Conservation (phyloP, 2,888 invertebrate genomes). For the Andrena marginata region DNA sequence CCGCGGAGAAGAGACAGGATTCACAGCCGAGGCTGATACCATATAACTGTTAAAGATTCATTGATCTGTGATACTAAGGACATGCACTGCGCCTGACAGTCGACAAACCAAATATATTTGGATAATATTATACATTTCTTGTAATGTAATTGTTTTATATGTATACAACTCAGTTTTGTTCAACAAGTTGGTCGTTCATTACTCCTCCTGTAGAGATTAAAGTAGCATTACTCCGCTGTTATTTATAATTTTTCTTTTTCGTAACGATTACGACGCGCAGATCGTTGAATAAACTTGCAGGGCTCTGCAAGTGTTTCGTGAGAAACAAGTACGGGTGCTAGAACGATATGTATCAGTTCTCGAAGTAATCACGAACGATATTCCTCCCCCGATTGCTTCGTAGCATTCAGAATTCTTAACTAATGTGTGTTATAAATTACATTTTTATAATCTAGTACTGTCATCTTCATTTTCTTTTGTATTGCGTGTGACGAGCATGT, state of each 20-base stretch:
- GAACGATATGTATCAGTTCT: constrained; percentile 24
- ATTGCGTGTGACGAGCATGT: constrained; percentile 32
- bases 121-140: constrained; percentile 58
- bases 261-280: constrained; percentile 19
- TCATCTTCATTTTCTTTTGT: constrained; percentile 34
- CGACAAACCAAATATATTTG: constrained; percentile 63
- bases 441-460: constrained; percentile 42
- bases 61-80: constrained; percentile 78
- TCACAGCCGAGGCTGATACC: constrained; percentile 39
- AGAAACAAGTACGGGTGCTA: constrained; percentile 39
- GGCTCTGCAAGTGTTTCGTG: constrained; percentile 22
- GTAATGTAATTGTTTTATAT: constrained; percentile 54
- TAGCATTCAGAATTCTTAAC: constrained; percentile 13
- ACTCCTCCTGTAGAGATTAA: constrained; percentile 36
- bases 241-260: constrained; percentile 31
- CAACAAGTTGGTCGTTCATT: constrained; percentile 33
- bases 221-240: constrained; percentile 23
- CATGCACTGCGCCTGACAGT: constrained; percentile 57
- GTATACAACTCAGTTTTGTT: constrained; percentile 42
- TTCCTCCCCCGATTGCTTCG: constrained; percentile 25
- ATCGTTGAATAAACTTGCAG: constrained; percentile 37
- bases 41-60: constrained; percentile 59
- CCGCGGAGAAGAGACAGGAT: constrained; percentile 32
- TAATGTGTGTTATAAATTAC: constrained; percentile 22
- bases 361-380: constrained; percentile 7